Evolutionary conservation across 2,888 invertebrate species (phyloP), one percentile per base, ranked within the genome.

Genomic region (Coenonympha arcania): DNA sequence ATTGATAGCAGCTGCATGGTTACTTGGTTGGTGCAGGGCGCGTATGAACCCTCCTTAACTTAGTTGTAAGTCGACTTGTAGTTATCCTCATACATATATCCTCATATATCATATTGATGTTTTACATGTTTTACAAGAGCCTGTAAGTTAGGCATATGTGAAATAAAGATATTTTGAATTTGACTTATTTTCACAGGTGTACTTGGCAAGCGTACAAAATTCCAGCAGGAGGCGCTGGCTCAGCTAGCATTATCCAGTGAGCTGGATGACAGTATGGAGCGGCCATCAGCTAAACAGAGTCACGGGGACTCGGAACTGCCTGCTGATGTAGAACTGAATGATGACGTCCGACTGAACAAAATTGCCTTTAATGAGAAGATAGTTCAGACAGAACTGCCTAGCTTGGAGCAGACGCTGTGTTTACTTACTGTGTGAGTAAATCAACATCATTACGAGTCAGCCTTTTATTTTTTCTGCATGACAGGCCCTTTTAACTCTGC

Each of bases 131-230:
- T n/a, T n/a, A n/a, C n/a, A n/a, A n/a, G n/a, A n/a, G n/a, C n/a
- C n/a, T n/a, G n/a, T n/a, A n/a, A n/a, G n/a, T n/a, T n/a, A n/a
- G n/a, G n/a, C n/a, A n/a, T n/a, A n/a, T n/a, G n/a, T n/a, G n/a
- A n/a, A n/a, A n/a, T n/a, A n/a, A 19, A 20, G 36, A 19, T 18
- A 6, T 33, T 13, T 18, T 3, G 16, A 11, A 31, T 31, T 6
- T 33, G 8, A 9, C 4, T n/a, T 9, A 19, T 6, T 31, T 45
- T 52, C 48, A 33, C 53, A 84, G 95, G 96, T 60, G 90, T 93
- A 26, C 79, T 98, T 59, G 98, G 98, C 0, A 93, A 94, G 71
- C 89, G 98, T 55, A 99, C 99, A 6, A 93, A 92, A 64, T 96
- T 91, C 71, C 99, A 99, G 73, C 89, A 91, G 61, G 91, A 90